Evolutionary conservation across 2,888 invertebrate species (phyloP).

Genomic region (Lithophane semibrunnea): DNA sequence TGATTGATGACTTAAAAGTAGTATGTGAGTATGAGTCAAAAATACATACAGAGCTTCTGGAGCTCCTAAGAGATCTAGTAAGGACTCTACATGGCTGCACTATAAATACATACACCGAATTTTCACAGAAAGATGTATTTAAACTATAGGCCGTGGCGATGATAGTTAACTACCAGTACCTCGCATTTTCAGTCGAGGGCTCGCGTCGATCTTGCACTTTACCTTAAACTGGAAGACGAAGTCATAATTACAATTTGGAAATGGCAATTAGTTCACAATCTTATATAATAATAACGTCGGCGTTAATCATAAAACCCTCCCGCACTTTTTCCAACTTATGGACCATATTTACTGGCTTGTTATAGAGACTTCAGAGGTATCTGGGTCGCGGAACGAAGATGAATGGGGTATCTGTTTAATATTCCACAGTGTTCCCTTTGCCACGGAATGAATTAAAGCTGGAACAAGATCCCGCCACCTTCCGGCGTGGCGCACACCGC

Average conservation of each 20-base stretch:
- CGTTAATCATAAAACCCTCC: conserved; percentile 20
- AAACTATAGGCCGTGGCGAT: conserved; percentile 35
- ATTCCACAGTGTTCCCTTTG: conserved; percentile 74
- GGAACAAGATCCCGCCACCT: conserved; percentile 70
- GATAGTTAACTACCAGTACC: conserved; percentile 44
- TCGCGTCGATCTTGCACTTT: conserved; percentile 35
- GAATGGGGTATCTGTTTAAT: conserved; percentile 78
- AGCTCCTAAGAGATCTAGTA: conserved; percentile 35
- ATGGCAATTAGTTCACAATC: conserved; percentile 34
- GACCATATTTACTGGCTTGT: conserved; percentile 60
- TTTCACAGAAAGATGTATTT: conserved; percentile 35
- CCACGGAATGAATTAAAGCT: conserved; percentile 78
- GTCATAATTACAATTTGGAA: conserved; percentile 49
- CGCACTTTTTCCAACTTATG: conserved; percentile 45
- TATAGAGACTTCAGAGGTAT: conserved; percentile 67
- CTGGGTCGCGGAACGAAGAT: conserved; percentile 75
- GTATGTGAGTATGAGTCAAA: conserved; percentile 45
- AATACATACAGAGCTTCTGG: conserved; percentile 23
- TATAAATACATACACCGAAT: conserved; percentile 45
- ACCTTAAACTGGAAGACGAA: conserved; percentile 55
- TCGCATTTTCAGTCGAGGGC: conserved; percentile 41
- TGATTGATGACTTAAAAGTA: conserved; percentile 48
- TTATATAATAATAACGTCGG: conserved; percentile 13
- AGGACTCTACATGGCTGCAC: conserved; percentile 38
- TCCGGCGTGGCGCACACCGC: conserved; percentile 52